Base-by-base conservation (phyloP, 1,140 invertebrate species). In the Theocolax elegans region DNA sequence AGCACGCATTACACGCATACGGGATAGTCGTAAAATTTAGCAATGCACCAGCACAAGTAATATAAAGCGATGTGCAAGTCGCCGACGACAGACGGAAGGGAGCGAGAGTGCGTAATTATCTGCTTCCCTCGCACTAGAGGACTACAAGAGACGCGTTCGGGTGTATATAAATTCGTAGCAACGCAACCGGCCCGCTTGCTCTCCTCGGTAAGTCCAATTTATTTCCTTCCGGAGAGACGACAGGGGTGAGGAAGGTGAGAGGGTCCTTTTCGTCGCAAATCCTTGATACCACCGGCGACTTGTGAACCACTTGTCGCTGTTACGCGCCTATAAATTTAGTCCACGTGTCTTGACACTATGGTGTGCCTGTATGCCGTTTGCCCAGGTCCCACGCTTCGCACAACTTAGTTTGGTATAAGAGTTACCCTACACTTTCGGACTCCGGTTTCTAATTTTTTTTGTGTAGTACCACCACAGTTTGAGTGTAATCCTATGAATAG, bases 281-380 rank as follows among this genome's bases (percentile, higher is more conserved):
- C 77, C 76, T 79, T 81, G 83, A 83, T 82, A 81, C 82, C 80
- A 83, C 76, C 80, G 82, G 83, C 83, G 83, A 86, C 83, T 86
- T 86, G 84, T 82, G 81, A 86, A 85, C 83, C 83, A 85, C 84
- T 86, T 86, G 84, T 86, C 84, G 83, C 83, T 84, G 83, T 81
- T 84, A 83, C 82, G 76, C 78, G 78, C 79, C 81, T 81, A 86
- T 86, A 86, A 86, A 86, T 86, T 86, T 79, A 78, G 75, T 72
- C 35, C 38, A 0, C 13, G 12, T 0, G 12, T 42, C 19, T 15
- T 12, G 44, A n/a, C 2, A n/a, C n/a, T n/a, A n/a, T n/a, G n/a
- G n/a, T n/a, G n/a, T n/a, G n/a, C n/a, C n/a, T n/a, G n/a, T n/a
- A n/a, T n/a, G n/a, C n/a, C n/a, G n/a, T n/a, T n/a, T n/a, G n/a